Base-by-base conservation (phyloP, 2,797 vertebrate genomes). In the Artibeus lituratus region DNA sequence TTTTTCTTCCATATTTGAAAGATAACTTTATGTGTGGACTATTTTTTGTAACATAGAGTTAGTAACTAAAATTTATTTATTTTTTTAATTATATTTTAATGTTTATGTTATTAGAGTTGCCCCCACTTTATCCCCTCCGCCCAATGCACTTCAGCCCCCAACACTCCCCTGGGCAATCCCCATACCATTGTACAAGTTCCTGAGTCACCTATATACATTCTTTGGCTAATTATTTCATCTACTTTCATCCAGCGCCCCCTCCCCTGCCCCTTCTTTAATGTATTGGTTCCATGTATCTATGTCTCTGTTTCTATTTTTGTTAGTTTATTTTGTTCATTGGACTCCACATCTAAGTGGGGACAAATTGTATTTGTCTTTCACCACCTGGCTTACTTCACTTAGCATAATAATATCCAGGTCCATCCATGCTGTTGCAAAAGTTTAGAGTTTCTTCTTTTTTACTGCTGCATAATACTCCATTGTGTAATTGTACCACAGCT, bases 1-100 rank as follows among this genome's bases (percentile, higher is more conserved):
- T 98, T 98, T 98, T 99, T 99, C 99, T 98, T 99, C 99, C 98
- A 98, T 98, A 98, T 99, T 98, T 99, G 98, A 98, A 99, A 98
- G 98, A 98, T 98, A 98, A 98, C 95, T 98, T 98, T 98, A 98
- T 97, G 94, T 98, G 98, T 98, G 98, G 97, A 98, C 97, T 98
- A 95, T 97, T 97, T 96, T 95, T 97, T 98, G 98, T 98, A 98
- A 97, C 98, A 98, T 98, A 98, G 70, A 98, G 97, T 98, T 98
- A 98, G 94, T 98, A 97, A 98, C 95, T 97, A 97, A 98, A 98
- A 98, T 98, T 98, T 98, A 98, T 97, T 97, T 59, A 15, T 62
- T 15, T 62, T 32, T 65, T 65, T 5, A 62, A 65, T 65, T 65
- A 65, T 65, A 65, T 65, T 65, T 65, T 32, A 65, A 32, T 59